These are phyloP conservation scores for Oscheius onirici DNA, from an alignment of 2,888 invertebrate species.

Conservation along the genomic window DNA sequence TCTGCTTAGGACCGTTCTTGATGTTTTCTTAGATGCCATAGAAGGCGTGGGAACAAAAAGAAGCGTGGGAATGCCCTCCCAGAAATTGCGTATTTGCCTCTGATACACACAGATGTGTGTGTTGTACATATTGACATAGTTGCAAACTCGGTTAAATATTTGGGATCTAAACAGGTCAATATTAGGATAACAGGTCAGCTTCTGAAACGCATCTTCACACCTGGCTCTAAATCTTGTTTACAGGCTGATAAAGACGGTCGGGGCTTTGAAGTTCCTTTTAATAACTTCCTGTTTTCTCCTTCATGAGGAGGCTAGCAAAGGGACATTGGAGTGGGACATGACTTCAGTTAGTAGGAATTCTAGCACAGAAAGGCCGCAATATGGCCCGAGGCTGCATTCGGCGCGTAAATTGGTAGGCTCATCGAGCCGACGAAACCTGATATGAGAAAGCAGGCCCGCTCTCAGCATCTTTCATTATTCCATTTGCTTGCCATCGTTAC, in stretches of 20 bases:
- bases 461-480: slow-evolving; percentile 36
- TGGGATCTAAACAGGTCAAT: slow-evolving; percentile 35
- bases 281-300: no score
- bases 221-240: not conserved
- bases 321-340: not conserved
- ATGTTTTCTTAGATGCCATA: not conserved
- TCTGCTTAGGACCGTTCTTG: not conserved
- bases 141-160: slow-evolving; percentile 37
- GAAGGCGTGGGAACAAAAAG: slow-evolving; percentile 23
- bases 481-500: slow-evolving; percentile 34
- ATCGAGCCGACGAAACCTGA: slow-evolving; percentile 35
- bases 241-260: no score
- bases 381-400: slow-evolving; percentile 23
- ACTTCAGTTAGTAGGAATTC: slow-evolving; percentile 3
- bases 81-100: slow-evolving; percentile 29
- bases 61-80: slow-evolving; percentile 30
- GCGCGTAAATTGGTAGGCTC: slow-evolving; percentile 36
- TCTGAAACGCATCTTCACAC: slow-evolving; percentile 14
- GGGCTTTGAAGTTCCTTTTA: no score
- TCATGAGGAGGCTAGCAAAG: no score
- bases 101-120: slow-evolving; percentile 31
- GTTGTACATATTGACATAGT: slow-evolving; percentile 36
- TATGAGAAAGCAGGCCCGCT: slow-evolving; percentile 34
- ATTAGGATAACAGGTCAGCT: slow-evolving; percentile 27
- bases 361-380: slow-evolving; percentile 21